Base-by-base conservation (phyloP, 2,888 invertebrate species). In the Synanthedon tipuliformis region DNA sequence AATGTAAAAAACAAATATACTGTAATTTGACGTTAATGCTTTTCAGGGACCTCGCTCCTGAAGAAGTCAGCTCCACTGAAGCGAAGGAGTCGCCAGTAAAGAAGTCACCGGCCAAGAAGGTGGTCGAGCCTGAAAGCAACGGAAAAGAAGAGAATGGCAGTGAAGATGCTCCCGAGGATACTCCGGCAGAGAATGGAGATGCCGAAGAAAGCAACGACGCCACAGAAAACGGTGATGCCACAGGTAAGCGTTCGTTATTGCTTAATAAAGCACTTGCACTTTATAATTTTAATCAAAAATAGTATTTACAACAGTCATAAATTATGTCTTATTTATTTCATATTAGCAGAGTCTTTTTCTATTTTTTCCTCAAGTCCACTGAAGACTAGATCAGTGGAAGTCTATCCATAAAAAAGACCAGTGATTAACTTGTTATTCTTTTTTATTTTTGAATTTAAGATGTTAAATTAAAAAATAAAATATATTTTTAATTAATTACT, bases 31-130 rank as follows among this genome's bases (percentile, higher is more conserved):
- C 10, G 3, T 54, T 48, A 49, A 40, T 53, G 40, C 52, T 61
- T 85, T 87, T 51, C 80, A 87, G 87, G 54, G 84, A 84, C 62
- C 81, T 71, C 58, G 81, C 73, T n/a, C 64, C 86, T 11, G 87
- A 87, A 65, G 87, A 86, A 66, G 87, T 86, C n/a, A 74, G 80
- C 63, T 87, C 87, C 12, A 83, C 85, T 27, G 87, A 87, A 12
- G 60, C 67, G 3, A 88, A 87, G 61, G 88, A 88, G 63, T 87
- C 86, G 5, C 88, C 88, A 59, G 83, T 88, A 7, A 88, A 88
- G 68, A 88, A 88, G 63, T 84, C 88, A 16, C 88, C 88, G 12
- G 78, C 78, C 54, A 88, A 88, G 67, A 90, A 90, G 68, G 79
- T 70, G 1, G 75, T 71, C 0, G 89, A 88, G 8, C 67, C 75